Percentiles rank a stretch among this genome's conserved stretches.
These are phyloP conservation scores for Ceratotherium simum DNA, from an alignment of 2,113 vertebrate species.

Conservation along the genomic window DNA sequence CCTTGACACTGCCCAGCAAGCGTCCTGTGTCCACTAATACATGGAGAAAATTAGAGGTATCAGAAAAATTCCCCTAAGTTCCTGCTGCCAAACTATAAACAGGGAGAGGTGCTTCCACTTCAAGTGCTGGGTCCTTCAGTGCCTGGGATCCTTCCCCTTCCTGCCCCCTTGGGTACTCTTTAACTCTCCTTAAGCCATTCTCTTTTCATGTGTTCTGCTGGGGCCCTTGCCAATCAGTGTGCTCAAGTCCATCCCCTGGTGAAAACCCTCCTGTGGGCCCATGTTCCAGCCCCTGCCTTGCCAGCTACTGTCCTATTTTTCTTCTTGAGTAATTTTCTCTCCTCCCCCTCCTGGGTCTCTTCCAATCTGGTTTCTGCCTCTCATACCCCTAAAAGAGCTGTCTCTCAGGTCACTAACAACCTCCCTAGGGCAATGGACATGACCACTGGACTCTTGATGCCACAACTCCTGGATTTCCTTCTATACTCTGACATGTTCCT, in stretches of 20 bases:
- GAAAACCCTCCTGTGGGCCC: background rate
- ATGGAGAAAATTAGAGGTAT: background rate
- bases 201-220: background rate
- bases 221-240: background rate
- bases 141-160: background rate
- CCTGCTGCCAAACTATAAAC: background rate
- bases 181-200: background rate
- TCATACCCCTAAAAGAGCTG: background rate
- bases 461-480: background rate
- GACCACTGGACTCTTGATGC: background rate
- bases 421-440: background rate
- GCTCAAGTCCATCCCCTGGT: background rate
- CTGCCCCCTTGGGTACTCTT: background rate
- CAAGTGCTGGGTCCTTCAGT: background rate
- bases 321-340: background rate
- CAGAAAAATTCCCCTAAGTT: background rate
- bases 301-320: background rate
- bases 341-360: background rate
- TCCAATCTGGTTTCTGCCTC: background rate
- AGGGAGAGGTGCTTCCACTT: background rate
- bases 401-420: background rate
- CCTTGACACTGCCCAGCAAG: background rate
- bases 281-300: background rate
- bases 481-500: background rate
- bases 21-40: background rate